Conservation (phyloP, 1,140 invertebrate genomes). For the Megalonaias nervosa region DNA sequence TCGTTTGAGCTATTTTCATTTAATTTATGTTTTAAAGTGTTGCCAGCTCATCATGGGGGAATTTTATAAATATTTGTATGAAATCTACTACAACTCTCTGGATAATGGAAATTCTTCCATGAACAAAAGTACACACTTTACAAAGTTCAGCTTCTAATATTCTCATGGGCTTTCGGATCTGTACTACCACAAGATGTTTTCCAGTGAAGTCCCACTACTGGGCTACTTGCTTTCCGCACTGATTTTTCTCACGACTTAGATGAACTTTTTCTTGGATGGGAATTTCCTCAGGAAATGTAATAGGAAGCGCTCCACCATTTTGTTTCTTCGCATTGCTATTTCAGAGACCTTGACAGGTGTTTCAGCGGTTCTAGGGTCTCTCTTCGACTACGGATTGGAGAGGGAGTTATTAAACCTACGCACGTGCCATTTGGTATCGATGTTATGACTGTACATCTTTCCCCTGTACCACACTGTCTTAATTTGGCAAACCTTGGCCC, state of each 20-base stretch:
- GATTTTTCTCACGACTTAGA: constrained; percentile 9
- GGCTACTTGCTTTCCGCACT: constrained; percentile 16
- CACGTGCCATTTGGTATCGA: too few species aligned
- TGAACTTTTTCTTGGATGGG: constrained; percentile 18
- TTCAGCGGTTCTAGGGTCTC: constrained; percentile 6
- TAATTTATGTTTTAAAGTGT: too few species aligned
- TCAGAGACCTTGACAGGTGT: too few species aligned
- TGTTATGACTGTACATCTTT: too few species aligned
- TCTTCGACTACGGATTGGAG: constrained; percentile 11
- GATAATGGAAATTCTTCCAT: too few species aligned
- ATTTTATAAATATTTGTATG: too few species aligned
- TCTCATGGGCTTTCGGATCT: not conserved
- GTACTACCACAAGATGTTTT: constrained; percentile 6
- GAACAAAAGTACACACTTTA: too few species aligned
- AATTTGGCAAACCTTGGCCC: constrained; percentile 27
- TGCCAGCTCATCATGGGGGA: too few species aligned
- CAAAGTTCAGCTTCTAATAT: too few species aligned
- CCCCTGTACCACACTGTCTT: constrained; percentile 27
- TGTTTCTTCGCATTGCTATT: constrained; percentile 29
- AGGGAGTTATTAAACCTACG: not conserved
- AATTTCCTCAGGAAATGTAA: constrained; percentile 21
- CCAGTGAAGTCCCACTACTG: constrained; percentile 11
- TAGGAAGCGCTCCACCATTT: constrained; percentile 19
- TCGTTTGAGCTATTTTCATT: too few species aligned
- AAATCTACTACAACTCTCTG: too few species aligned